Evolutionary conservation across 2,888 invertebrate genomes (phyloP).

Genomic region (Ditylenchus weischeri): DNA sequence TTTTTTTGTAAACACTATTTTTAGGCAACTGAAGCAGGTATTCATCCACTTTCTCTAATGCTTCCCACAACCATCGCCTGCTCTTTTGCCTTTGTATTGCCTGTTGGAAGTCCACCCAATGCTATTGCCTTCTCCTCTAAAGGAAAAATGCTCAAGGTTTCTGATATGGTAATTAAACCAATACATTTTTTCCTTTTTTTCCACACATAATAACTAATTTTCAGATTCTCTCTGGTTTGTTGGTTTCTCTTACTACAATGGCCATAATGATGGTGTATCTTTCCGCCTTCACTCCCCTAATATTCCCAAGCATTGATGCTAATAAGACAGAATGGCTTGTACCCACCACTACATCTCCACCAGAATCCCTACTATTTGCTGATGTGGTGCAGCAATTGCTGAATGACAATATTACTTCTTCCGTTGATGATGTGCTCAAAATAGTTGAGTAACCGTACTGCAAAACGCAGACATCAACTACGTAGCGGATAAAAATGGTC

Average conservation of each 20-base stretch:
- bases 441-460: too few species aligned
- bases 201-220: constrained; percentile 2
- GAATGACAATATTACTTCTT: too few species aligned
- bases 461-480: too few species aligned
- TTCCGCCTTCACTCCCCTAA: constrained; percentile 24
- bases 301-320: constrained; percentile 23
- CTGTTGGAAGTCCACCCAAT: constrained; percentile 87
- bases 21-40: constrained; percentile 43
- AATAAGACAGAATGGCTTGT: background rate
- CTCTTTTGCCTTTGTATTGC: constrained; percentile 84
- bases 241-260: constrained; percentile 20
- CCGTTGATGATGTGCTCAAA: too few species aligned
- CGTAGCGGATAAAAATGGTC: too few species aligned
- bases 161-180: constrained; percentile 59
- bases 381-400: too few species aligned
- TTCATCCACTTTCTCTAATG: constrained; percentile 80
- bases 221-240: constrained; percentile 29
- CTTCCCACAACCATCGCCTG: constrained; percentile 82
- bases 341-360: too few species aligned
- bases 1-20: constrained; percentile 6
- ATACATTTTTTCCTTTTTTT: too few species aligned
- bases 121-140: constrained; percentile 75
- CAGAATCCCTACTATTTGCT: too few species aligned
- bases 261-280: constrained; percentile 25
- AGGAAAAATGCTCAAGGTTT: constrained; percentile 58